Percentiles rank a stretch among this genome's conserved stretches.
Evolutionary conservation across 2,888 invertebrate species (phyloP).

Genomic region (Oxyscelio sp.): DNA sequence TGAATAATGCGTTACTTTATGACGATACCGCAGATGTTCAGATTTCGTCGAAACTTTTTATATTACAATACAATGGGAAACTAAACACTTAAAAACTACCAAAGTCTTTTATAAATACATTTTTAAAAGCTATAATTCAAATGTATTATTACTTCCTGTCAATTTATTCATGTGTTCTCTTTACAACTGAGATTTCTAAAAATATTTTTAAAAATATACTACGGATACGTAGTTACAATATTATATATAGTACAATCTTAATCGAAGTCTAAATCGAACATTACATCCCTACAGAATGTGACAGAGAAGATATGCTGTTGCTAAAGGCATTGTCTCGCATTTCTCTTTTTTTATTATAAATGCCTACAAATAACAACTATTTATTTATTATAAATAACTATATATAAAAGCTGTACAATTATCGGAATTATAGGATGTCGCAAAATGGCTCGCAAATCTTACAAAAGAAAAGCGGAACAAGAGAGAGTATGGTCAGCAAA

Average conservation of each 20-base stretch:
- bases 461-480: constrained; percentile 53
- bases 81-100: not conserved
- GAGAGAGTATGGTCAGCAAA: constrained; percentile 52
- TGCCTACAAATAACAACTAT: too few relatives aligned
- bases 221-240: constrained; percentile 16
- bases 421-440: constrained; percentile 44
- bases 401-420: constrained; percentile 31
- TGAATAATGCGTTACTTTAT: too few relatives aligned
- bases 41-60: constrained; percentile 9
- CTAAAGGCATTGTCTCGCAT: constrained; percentile 39
- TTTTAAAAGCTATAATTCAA: constrained; percentile 1
- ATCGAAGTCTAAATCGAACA: constrained; percentile 31
- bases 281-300: constrained; percentile 27
- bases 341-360: constrained; percentile 35
- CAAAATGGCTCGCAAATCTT: constrained; percentile 59
- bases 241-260: constrained; percentile 53
- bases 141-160: constrained; percentile 25
- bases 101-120: constrained; percentile 12
- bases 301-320: constrained; percentile 27
- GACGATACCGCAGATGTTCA: constrained; percentile 1
- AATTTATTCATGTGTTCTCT: constrained; percentile 33
- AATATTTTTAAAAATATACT: constrained; percentile 26
- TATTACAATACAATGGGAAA: not conserved
- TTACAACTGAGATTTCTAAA: constrained; percentile 5
- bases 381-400: constrained; percentile 52